A percentile compares a stretch with the other conserved stretches of the same genome.
Evolutionary conservation across 2,113 vertebrate genomes (phyloP).

Genomic region (Epinephelus moara): DNA sequence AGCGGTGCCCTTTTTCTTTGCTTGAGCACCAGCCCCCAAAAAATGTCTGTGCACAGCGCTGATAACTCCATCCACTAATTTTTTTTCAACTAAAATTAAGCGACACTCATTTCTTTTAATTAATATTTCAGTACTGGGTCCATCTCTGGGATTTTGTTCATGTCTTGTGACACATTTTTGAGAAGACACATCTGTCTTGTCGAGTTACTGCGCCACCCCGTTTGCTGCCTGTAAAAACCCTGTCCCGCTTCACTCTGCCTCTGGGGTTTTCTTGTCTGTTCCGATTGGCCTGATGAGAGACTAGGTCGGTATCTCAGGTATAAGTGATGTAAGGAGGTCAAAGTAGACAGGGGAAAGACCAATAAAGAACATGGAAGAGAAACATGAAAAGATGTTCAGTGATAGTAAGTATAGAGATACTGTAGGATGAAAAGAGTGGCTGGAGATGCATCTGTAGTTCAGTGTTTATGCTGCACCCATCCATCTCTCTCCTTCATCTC

Average conservation of each 20-base stretch:
- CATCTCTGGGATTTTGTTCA: conserved; percentile 10
- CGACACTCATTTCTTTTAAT: background rate
- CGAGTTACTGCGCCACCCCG: conserved; percentile 20
- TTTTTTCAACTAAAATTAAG: conserved; percentile 1
- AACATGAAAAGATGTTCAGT: conserved; percentile 5
- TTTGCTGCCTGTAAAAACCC: conserved; percentile 21
- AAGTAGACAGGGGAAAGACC: background rate
- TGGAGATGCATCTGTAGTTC: conserved; percentile 46
- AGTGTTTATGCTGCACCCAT: conserved; percentile 50
- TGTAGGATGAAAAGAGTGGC: conserved; percentile 19
- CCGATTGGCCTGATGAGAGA: conserved; percentile 59
- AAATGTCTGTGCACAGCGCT: too few species aligned
- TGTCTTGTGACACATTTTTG: conserved; percentile 41
- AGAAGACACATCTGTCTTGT: conserved; percentile 55
- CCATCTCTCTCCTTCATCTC: conserved; percentile 37
- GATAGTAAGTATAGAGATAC: conserved; percentile 17
- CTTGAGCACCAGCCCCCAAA: too few species aligned
- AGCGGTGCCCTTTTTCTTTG: too few species aligned
- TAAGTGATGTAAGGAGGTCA: conserved; percentile 27
- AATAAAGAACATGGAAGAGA: background rate
- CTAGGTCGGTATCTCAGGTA: conserved; percentile 35
- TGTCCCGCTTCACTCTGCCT: conserved; percentile 29
- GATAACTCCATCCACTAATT: background rate
- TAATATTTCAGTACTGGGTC: conserved; percentile 1
- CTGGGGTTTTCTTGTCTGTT: conserved; percentile 53